These are phyloP conservation scores for Atrichornis clamosus DNA, from an alignment of 2,113 vertebrate genomes.

Conservation along the genomic window DNA sequence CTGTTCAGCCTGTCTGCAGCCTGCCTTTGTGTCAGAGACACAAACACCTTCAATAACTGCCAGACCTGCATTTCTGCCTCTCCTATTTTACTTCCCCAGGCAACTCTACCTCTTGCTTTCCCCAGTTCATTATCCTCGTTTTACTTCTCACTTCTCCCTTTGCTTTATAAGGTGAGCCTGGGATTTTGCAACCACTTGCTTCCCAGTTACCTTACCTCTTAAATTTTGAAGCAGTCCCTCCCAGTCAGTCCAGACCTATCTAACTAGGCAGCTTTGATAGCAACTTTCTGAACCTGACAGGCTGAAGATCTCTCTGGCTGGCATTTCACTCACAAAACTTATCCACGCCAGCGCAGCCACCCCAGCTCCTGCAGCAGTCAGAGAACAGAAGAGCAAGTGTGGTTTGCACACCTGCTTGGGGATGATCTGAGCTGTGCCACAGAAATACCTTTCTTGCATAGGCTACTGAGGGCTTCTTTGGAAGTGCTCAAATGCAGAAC, in stretches of 20 bases:
- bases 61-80: background rate
- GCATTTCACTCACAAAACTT: background rate
- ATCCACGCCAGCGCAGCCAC: background rate
- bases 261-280: background rate
- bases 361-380: background rate
- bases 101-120: background rate
- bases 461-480: background rate
- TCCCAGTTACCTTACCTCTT: background rate
- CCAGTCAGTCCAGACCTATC: background rate
- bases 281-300: fast-evolving
- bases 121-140: background rate
- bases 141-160: background rate
- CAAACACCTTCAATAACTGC: background rate
- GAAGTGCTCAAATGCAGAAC: background rate
- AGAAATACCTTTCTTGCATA: background rate
- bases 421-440: background rate
- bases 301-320: background rate
- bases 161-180: background rate
- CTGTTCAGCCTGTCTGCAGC: background rate
- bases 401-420: background rate
- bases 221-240: background rate
- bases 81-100: background rate
- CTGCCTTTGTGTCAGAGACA: background rate
- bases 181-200: background rate
- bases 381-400: background rate